These are phyloP conservation scores for Bombyx huttoni DNA, from an alignment of 2,888 invertebrate species.

Conservation along the genomic window DNA sequence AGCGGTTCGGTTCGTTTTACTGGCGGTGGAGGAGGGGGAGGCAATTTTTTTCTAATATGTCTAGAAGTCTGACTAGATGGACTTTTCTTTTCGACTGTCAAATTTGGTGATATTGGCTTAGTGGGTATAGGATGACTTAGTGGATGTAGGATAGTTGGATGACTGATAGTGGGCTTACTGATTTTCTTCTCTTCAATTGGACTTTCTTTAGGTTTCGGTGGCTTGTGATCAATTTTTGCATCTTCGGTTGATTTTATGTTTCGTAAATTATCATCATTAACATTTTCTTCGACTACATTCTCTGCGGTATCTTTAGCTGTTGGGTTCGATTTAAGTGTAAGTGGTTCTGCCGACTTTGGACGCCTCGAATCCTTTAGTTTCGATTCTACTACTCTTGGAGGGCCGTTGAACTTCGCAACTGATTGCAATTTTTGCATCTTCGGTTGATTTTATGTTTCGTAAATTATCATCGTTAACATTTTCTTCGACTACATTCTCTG, in stretches of 20 bases:
- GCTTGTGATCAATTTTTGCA: not conserved
- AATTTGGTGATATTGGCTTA: slow-evolving; percentile 11
- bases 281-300: not conserved
- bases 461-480: not conserved
- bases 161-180: slow-evolving; percentile 4
- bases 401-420: slow-evolving; percentile 53
- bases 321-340: slow-evolving; percentile 8
- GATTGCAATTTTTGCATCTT: slow-evolving; percentile 20
- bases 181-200: slow-evolving; percentile 7
- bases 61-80: slow-evolving; percentile 42
- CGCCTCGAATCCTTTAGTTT: slow-evolving; percentile 26
- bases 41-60: slow-evolving; percentile 50
- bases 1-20: slow-evolving; percentile 15
- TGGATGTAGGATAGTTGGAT: too few relatives aligned
- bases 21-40: slow-evolving; percentile 60
- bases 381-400: slow-evolving; percentile 43
- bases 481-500: not conserved
- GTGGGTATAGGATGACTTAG: too few relatives aligned
- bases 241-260: not conserved
- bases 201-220: not conserved
- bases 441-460: not conserved
- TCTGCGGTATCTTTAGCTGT: not conserved
- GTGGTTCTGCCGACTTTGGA: slow-evolving; percentile 19
- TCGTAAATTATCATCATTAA: not conserved
- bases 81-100: slow-evolving; percentile 31